Percentiles rank a stretch among this genome's conserved stretches.
Conservation (phyloP, 2,113 vertebrate genomes). For the Lamprotornis superbus region DNA sequence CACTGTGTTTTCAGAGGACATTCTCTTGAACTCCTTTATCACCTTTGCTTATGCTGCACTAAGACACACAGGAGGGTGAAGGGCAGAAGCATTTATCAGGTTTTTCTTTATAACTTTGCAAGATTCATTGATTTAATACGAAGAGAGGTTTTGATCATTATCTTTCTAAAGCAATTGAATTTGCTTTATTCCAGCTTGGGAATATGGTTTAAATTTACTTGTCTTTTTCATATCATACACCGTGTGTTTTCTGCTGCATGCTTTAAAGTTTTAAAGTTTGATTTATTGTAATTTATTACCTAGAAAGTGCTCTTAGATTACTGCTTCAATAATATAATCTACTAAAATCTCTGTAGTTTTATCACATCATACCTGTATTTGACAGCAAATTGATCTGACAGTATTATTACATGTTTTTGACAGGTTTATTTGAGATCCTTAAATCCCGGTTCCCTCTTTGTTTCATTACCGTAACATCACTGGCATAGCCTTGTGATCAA, state of each 20-base stretch:
- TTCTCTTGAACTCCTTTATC: not conserved
- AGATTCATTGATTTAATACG: conserved; percentile 3
- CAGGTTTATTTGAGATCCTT: conserved; percentile 50
- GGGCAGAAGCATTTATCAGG: not conserved
- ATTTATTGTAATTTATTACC: conserved; percentile 63
- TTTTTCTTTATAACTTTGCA: not conserved
- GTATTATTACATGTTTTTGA: conserved; percentile 67
- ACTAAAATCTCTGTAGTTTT: conserved; percentile 46
- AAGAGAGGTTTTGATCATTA: conserved; percentile 7
- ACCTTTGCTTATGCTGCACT: not conserved
- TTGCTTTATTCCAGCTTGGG: not conserved
- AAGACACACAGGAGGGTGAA: not conserved
- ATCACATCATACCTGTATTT: conserved; percentile 40
- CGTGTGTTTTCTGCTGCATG: not conserved
- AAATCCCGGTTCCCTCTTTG: conserved; percentile 39
- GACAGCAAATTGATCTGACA: conserved; percentile 67
- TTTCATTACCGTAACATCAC: conserved; percentile 36
- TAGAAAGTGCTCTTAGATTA: conserved; percentile 51
- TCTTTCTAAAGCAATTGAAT: not conserved
- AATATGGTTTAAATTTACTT: conserved; percentile 4
- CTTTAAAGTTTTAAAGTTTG: conserved; percentile 19
- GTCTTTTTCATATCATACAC: not conserved
- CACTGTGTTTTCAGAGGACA: not conserved
- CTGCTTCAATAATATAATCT: conserved; percentile 47
- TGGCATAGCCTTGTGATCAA: conserved; percentile 43